Evolutionary conservation across 2,888 invertebrate species (phyloP), one percentile per base, ranked within the genome.

Genomic region (Glaucopsyche alexis): DNA sequence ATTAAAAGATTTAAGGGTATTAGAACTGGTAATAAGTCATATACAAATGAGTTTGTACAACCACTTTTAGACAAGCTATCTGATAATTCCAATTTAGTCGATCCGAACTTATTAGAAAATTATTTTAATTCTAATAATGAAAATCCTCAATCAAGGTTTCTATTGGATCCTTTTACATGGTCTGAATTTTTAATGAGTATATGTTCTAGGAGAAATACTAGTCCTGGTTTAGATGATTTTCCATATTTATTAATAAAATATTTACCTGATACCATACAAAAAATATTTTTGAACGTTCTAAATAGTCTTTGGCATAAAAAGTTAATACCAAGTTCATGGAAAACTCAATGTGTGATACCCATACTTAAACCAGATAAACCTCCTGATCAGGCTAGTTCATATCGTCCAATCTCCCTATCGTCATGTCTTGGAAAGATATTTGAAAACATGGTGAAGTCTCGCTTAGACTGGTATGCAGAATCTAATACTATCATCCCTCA

Each of bases 381-480:
- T 19, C 50, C 76, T 42, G 74, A 75, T 8, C 67, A 64, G 16
- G 74, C 74, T 65, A 74, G 74, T 69, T 76, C 73, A 16, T 75
- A 76, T 71, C 40, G 76, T 52, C 73, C 76, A 38, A 75, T 76
- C 40, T 75, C 76, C 9, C 66, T 75, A 52, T 74, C 75, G 0
- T 76, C 74, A 29, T 75, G 74, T 71, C 64, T 75, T 71, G 75
- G 75, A 9, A 76, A 74, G 69, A 71, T 74, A 60, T 69, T 71
- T 47, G 72, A 73, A 70, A 73, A 29, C 3, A 29, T 29, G 29
- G 29, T 29, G 29, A 29, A 29, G 3, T 1, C 3, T 3, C 29
- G 29, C 3, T 3, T 29, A 2, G 29, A 29, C 3, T 29, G 29
- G 29, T 29, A 29, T 29, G 29, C 3, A 2, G 29, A 29, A 29